Conservation (phyloP, 2,113 vertebrate species). For the Erpornis zantholeuca region DNA sequence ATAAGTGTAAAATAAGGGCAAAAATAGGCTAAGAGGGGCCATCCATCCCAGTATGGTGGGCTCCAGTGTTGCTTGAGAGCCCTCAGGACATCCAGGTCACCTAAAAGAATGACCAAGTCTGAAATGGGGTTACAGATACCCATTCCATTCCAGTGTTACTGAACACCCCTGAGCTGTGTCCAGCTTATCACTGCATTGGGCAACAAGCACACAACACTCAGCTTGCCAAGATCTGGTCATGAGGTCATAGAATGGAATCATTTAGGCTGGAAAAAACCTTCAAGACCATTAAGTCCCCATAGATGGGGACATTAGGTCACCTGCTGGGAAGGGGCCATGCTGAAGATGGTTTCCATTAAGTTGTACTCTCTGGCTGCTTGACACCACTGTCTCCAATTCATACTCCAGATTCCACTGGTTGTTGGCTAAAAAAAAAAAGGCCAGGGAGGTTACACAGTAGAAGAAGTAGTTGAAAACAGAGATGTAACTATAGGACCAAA, state of each 20-base stretch:
- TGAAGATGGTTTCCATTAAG: not conserved
- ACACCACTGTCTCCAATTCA: not conserved
- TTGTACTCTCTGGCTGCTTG: not conserved
- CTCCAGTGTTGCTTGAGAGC: not conserved
- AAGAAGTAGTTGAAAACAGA: not conserved
- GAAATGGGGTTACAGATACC: not conserved
- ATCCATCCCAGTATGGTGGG: fast-evolving
- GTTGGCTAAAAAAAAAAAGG: not conserved
- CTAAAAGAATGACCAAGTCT: not conserved
- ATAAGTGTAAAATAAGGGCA: not conserved
- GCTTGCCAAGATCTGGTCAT: not conserved
- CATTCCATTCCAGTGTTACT: not conserved
- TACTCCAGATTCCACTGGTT: not conserved
- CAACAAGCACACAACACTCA: not conserved
- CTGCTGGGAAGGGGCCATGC: not conserved
- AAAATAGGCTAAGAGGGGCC: not conserved
- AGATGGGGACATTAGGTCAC: not conserved
- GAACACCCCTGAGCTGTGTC: not conserved
- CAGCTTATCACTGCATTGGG: not conserved
- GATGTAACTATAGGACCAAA: not conserved
- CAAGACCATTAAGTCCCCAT: fast-evolving
- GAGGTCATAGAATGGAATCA: not conserved
- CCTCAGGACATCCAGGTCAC: not conserved
- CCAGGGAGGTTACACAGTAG: not conserved
- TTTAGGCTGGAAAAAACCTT: not conserved